A percentile compares a stretch with the other conserved stretches of the same genome.
Conservation (phyloP, 2,113 vertebrate species). For the Podarcis cretensis region DNA sequence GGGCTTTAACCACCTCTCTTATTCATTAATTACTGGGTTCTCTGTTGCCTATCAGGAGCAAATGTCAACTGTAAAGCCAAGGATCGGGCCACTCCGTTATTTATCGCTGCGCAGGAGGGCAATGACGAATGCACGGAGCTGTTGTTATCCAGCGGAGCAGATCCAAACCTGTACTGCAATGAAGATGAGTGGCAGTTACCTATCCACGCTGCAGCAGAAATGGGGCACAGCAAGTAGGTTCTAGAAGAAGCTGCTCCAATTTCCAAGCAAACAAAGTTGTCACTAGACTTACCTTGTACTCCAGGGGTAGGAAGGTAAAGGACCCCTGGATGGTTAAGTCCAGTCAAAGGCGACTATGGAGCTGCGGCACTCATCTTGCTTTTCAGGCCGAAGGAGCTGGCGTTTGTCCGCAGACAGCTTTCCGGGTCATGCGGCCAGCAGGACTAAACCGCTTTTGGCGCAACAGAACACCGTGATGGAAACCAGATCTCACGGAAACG, state of each 20-base stretch:
- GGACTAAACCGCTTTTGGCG: no score
- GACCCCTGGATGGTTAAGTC: no score
- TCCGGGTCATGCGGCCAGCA: no score
- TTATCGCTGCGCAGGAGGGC: constrained; percentile 96
- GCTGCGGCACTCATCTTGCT: no score
- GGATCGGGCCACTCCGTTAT: constrained; percentile 90
- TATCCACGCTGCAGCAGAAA: constrained; percentile 92
- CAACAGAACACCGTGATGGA: no score
- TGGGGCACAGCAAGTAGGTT: constrained; percentile 85
- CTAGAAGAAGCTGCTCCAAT: constrained; percentile 2
- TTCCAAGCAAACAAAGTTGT: no score
- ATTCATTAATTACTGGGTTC: constrained; percentile 5
- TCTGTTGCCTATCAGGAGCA: constrained; percentile 78
- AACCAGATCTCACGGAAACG: no score
- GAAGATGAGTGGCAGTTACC: constrained; percentile 88
- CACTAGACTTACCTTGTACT: no score
- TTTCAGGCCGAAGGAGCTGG: no score
- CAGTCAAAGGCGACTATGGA: no score
- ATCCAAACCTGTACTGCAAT: constrained; percentile 89
- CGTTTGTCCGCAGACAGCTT: no score
- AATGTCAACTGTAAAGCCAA: constrained; percentile 86
- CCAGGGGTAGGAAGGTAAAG: no score
- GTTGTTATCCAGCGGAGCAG: constrained; percentile 82
- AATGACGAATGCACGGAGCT: constrained; percentile 83
- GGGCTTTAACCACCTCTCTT: not conserved